A percentile compares a stretch with the other conserved stretches of the same genome.
Evolutionary conservation across 2,113 vertebrate genomes (phyloP).

Genomic region (Notarius quadriscutis): DNA sequence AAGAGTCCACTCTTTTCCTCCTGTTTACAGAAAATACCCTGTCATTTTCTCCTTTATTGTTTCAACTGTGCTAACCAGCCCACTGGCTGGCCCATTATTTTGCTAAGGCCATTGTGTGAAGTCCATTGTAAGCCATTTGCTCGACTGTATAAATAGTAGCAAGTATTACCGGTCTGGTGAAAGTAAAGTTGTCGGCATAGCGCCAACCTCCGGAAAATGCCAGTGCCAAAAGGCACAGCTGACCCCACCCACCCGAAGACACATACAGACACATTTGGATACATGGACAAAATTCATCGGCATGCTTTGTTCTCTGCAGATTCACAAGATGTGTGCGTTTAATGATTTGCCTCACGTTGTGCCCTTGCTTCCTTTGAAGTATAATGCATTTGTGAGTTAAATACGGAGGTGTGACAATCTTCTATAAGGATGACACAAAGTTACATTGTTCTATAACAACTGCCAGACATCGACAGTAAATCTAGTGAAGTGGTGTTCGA

Average conservation of each 20-base stretch:
- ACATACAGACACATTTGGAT: slow-evolving; percentile 34
- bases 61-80: slow-evolving; percentile 65
- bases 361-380: slow-evolving; percentile 26
- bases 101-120: slow-evolving; percentile 66
- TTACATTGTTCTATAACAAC: slow-evolving; percentile 30
- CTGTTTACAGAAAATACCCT: slow-evolving; percentile 58
- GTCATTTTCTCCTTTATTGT: slow-evolving; percentile 38
- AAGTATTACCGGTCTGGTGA: slow-evolving; percentile 68
- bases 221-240: slow-evolving; percentile 63
- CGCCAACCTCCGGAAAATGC: slow-evolving; percentile 66
- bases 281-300: slow-evolving; percentile 25
- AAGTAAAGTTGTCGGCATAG: slow-evolving; percentile 66
- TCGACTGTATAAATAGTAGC: slow-evolving; percentile 74
- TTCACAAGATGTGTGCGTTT: slow-evolving; percentile 45
- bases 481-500: neutral
- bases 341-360: slow-evolving; percentile 37
- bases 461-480: slow-evolving; percentile 25
- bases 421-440: slow-evolving; percentile 30
- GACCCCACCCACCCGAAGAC: slow-evolving; percentile 47
- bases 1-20: slow-evolving; percentile 46
- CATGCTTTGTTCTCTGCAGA: slow-evolving; percentile 49
- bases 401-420: slow-evolving; percentile 34
- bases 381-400: slow-evolving; percentile 33
- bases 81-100: slow-evolving; percentile 54
- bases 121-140: slow-evolving; percentile 70